Evolutionary conservation across 2,888 invertebrate genomes (phyloP).

Genomic region (Apoderus coryli): DNA sequence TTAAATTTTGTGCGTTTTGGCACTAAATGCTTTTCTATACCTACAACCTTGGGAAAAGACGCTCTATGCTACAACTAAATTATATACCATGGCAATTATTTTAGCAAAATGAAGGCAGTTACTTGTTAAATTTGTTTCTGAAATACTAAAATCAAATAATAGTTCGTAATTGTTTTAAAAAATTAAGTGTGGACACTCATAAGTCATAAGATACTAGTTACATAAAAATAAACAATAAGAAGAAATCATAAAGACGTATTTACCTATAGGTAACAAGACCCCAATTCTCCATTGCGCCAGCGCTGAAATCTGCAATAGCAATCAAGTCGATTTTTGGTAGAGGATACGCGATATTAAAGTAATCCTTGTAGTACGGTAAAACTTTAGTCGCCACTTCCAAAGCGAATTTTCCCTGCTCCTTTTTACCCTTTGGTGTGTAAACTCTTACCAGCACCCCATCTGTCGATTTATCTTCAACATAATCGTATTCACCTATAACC

Average conservation of each 20-base stretch:
- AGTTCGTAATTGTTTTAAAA: too few species aligned
- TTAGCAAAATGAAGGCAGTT: too few species aligned
- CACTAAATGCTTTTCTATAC: too few species aligned
- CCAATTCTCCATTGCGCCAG: conserved; percentile 99
- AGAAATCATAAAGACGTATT: conserved; percentile 9
- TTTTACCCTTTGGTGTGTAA: conserved; percentile 80
- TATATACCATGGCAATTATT: too few species aligned
- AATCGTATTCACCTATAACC: conserved; percentile 91
- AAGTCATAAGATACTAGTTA: too few species aligned
- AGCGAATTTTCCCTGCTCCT: conserved; percentile 83
- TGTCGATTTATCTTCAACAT: conserved; percentile 67
- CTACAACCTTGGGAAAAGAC: too few species aligned
- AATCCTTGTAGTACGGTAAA: conserved; percentile 85
- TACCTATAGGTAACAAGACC: conserved; percentile 71
- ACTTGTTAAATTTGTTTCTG: too few species aligned
- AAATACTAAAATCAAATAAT: too few species aligned
- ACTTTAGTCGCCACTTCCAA: conserved; percentile 84
- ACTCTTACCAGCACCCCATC: conserved; percentile 74
- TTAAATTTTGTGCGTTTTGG: too few species aligned
- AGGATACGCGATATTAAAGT: conserved; percentile 90
- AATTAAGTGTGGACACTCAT: too few species aligned
- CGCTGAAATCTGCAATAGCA: conserved; percentile 89
- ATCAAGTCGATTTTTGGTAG: conserved; percentile 93
- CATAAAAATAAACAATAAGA: too few species aligned
- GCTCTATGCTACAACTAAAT: too few species aligned